Evolutionary conservation across 2,888 invertebrate species (phyloP), one percentile per base, ranked within the genome.

Genomic region (Mimachlamys varia): DNA sequence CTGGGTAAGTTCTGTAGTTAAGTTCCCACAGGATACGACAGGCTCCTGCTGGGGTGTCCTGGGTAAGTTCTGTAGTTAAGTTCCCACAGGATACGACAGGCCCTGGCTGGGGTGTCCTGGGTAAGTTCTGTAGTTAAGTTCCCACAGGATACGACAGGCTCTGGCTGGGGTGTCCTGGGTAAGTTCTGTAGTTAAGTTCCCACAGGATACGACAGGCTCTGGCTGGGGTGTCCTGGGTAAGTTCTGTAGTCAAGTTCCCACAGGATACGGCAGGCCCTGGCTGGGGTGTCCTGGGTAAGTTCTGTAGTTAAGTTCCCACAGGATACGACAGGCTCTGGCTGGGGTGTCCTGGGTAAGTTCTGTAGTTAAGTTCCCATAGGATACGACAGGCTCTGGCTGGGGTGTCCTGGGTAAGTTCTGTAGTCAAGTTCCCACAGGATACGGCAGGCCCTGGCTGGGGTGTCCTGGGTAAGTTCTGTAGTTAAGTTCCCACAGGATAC

Each of bases 71-170:
- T 0, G 96, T 97, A 7, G n/a, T n/a, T n/a, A n/a, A n/a, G n/a
- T n/a, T n/a, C n/a, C n/a, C 95, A 96, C 88, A 94, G 97, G 91
- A 93, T 98, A 93, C 97, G 98, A 58, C 97, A 98, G 93, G 97
- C 98, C 27, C 97, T 98, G 92, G 98, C 98, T 0, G 97, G 97
- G 5, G 97, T 98, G 17, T 97, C 97, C n/a, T 98, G 98, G 98
- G 97, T 97, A 94, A 92, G 95, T 94, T 89, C 98, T 0, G 96
- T 97, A 7, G n/a, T n/a, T n/a, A n/a, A n/a, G n/a, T n/a, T n/a
- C n/a, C n/a, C 95, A 96, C 88, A 94, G 97, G 91, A 93, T 98
- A 93, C 97, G 98, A 55, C 97, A 98, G 93, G 97, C 98, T 27
- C 97, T 98, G 92, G 98, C 98, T 0, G 97, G 97, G 5, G 97